A percentile compares a stretch with the other conserved stretches of the same genome.
Conservation (phyloP, 2,888 invertebrate species). For the Dasysyrphus albostriatus region DNA sequence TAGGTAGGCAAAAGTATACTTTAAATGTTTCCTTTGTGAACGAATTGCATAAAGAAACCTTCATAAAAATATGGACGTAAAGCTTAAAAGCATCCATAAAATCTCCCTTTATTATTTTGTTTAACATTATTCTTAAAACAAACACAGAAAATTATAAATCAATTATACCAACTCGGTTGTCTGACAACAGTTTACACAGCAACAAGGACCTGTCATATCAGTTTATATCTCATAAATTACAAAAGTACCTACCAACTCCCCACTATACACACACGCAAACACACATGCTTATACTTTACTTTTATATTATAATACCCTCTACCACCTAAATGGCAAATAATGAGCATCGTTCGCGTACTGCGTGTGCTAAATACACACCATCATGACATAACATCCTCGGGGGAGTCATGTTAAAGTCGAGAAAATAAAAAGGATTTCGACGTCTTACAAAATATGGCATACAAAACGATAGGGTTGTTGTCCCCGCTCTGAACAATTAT, state of each 20-base stretch:
- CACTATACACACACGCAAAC: neutral
- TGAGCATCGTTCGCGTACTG: conserved; percentile 41
- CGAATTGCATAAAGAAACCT: neutral
- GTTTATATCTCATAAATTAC: conserved; percentile 75
- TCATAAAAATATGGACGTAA: conserved; percentile 5
- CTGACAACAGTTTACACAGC: conserved; percentile 58
- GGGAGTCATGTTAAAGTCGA: conserved; percentile 64
- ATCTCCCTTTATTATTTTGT: conserved; percentile 8
- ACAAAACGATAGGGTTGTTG: conserved; percentile 15
- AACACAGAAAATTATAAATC: conserved; percentile 63
- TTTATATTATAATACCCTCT: neutral
- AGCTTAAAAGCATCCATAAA: conserved; percentile 21
- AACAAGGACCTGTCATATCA: conserved; percentile 74
- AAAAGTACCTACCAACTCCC: conserved; percentile 36
- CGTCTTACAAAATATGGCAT: conserved; percentile 47
- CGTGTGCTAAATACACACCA: conserved; percentile 28
- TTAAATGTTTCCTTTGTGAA: neutral
- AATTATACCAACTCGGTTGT: conserved; percentile 54
- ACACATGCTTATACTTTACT: neutral
- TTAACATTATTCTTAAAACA: conserved; percentile 28
- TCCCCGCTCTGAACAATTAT: conserved; percentile 25
- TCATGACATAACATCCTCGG: conserved; percentile 41
- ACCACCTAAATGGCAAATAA: conserved; percentile 39
- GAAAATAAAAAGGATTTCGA: conserved; percentile 68
- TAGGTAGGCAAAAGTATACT: neutral